These are phyloP conservation scores for Xenentodon cancila DNA, from an alignment of 2,797 vertebrate genomes.

Conservation along the genomic window DNA sequence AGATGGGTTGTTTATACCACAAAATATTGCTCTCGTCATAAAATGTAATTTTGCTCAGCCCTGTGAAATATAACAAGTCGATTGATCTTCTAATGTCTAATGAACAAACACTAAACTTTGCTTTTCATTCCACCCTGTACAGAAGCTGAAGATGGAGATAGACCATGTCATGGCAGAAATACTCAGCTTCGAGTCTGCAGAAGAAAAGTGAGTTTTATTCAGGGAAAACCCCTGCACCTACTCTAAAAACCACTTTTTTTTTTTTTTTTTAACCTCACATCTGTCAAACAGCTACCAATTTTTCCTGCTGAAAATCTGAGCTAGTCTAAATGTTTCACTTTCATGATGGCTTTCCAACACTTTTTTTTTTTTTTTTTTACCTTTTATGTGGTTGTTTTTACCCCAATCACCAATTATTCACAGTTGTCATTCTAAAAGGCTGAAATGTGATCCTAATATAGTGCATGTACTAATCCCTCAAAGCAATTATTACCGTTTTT, in stretches of 20 bases:
- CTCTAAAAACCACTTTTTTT: background rate
- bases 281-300: background rate
- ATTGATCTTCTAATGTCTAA: background rate
- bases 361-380: background rate
- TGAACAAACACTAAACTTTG: background rate
- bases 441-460: too few species aligned
- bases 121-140: background rate
- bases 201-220: slow-evolving; percentile 75
- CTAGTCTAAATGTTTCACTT: background rate
- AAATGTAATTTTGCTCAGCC: too few species aligned
- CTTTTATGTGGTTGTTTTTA: too few species aligned
- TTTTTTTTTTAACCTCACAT: background rate
- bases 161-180: slow-evolving; percentile 80
- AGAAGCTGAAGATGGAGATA: slow-evolving; percentile 82
- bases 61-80: too few species aligned
- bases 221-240: background rate
- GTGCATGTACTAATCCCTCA: too few species aligned
- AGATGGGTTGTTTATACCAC: background rate
- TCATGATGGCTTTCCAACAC: background rate
- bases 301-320: background rate
- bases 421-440: too few species aligned
- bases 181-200: slow-evolving; percentile 77
- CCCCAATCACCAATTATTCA: too few species aligned
- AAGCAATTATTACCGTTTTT: too few species aligned
- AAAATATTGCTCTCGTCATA: background rate